Evolutionary conservation across 2,888 invertebrate genomes (phyloP).

Genomic region (Terebella lapidaria): DNA sequence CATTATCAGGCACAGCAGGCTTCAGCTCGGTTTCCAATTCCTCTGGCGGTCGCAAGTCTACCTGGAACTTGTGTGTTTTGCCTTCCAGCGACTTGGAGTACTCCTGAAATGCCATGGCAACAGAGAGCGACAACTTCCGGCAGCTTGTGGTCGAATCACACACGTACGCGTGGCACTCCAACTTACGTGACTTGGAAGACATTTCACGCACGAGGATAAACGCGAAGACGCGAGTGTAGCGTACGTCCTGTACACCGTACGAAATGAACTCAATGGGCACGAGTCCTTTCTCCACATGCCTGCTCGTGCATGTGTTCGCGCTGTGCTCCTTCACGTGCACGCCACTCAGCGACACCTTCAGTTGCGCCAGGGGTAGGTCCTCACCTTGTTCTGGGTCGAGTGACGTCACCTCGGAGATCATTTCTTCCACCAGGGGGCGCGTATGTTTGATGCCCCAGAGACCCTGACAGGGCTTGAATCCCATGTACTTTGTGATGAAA

Average conservation of each 20-base stretch:
- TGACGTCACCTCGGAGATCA: constrained; percentile 39
- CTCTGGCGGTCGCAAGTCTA: constrained; percentile 17
- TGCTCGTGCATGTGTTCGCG: neutral
- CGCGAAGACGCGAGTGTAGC: constrained; percentile 46
- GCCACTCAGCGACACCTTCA: constrained; percentile 42
- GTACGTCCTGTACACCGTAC: constrained; percentile 51
- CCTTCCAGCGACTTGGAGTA: constrained; percentile 18
- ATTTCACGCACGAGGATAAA: constrained; percentile 50
- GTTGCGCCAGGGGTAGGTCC: constrained; percentile 45
- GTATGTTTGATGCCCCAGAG: constrained; percentile 46
- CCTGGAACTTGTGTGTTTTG: constrained; percentile 21
- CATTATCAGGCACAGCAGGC: neutral
- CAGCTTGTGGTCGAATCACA: constrained; percentile 31
- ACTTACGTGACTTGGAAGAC: constrained; percentile 34
- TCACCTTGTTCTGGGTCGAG: constrained; percentile 26
- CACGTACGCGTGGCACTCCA: constrained; percentile 47
- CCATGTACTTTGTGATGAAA: constrained; percentile 51
- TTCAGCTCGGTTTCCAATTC: constrained; percentile 12
- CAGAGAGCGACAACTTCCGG: constrained; percentile 21
- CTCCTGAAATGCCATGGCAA: constrained; percentile 23
- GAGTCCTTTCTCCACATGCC: constrained; percentile 21
- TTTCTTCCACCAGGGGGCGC: constrained; percentile 43
- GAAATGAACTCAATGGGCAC: constrained; percentile 51
- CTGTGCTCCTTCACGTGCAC: constrained; percentile 26
- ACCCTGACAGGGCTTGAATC: constrained; percentile 38